Evolutionary conservation across 2,797 vertebrate genomes (phyloP).

Genomic region (Hemitrygon akajei): DNA sequence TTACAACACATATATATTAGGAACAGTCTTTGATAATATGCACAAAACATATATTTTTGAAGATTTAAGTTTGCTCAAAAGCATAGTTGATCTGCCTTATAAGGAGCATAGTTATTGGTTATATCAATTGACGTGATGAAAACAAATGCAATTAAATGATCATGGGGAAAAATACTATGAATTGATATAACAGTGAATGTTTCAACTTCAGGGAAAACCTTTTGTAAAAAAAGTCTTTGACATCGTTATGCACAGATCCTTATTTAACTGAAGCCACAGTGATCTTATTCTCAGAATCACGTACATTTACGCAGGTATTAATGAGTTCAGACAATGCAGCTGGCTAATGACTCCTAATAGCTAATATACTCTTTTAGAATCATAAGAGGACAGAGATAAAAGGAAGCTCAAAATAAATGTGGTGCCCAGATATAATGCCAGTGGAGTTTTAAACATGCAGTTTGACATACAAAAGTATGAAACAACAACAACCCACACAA

Average conservation of each 20-base stretch:
- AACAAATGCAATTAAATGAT: neutral
- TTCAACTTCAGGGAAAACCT: neutral
- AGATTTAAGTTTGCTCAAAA: neutral
- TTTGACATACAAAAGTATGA: neutral
- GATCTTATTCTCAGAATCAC: neutral
- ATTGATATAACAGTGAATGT: neutral
- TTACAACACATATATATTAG: neutral
- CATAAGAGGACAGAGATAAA: neutral
- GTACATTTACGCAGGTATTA: neutral
- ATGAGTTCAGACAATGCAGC: neutral
- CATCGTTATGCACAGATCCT: neutral
- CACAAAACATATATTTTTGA: neutral
- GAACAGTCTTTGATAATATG: neutral
- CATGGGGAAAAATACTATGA: neutral
- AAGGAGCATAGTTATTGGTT: neutral
- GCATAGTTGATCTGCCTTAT: neutral
- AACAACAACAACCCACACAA: neutral
- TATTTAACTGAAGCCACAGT: neutral
- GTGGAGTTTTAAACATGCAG: neutral
- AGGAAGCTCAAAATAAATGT: neutral
- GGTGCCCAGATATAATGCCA: neutral
- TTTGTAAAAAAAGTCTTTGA: neutral
- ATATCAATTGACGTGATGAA: neutral
- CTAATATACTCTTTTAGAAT: neutral
- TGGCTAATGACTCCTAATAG: neutral